Percentiles rank a stretch among this genome's conserved stretches.
These are phyloP conservation scores for Scaptomyza polygonia DNA, from an alignment of 2,888 invertebrate genomes.

Conservation along the genomic window DNA sequence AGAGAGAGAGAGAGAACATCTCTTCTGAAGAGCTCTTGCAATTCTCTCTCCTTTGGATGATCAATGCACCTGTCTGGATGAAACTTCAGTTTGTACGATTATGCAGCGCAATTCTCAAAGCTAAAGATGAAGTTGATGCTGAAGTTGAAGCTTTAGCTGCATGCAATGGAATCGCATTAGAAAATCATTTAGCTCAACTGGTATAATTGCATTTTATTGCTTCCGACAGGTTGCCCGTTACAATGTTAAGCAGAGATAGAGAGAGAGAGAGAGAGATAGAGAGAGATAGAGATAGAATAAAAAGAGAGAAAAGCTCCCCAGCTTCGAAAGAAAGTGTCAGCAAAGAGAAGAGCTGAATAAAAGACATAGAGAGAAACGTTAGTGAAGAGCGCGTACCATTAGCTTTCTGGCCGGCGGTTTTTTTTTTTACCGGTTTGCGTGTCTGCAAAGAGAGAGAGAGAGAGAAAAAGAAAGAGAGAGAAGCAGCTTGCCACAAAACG, in stretches of 20 bases:
- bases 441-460: slow-evolving; percentile 33
- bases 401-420: slow-evolving; percentile 59
- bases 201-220: slow-evolving; percentile 68
- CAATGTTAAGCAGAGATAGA: slow-evolving; percentile 15
- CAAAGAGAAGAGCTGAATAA: slow-evolving; percentile 51
- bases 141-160: slow-evolving; percentile 62
- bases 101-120: slow-evolving; percentile 42
- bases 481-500: slow-evolving; percentile 23
- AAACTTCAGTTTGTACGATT: slow-evolving; percentile 55
- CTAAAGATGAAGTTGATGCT: slow-evolving; percentile 9
- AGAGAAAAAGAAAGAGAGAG: not conserved
- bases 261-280: not conserved
- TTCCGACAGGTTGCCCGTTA: slow-evolving; percentile 68
- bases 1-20: not conserved
- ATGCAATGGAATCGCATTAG: slow-evolving; percentile 58
- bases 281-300: not conserved
- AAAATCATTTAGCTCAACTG: slow-evolving; percentile 53
- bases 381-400: slow-evolving; percentile 59
- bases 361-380: slow-evolving; percentile 38
- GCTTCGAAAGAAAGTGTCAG: slow-evolving; percentile 59
- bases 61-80: slow-evolving; percentile 18
- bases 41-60: not conserved
- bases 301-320: slow-evolving; percentile 53
- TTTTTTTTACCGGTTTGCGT: slow-evolving; percentile 73
- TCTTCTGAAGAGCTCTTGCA: no score